phyloP scores from a whole-genome alignment of 2,113 vertebrate genomes.

The Orcinus orca region DNA sequence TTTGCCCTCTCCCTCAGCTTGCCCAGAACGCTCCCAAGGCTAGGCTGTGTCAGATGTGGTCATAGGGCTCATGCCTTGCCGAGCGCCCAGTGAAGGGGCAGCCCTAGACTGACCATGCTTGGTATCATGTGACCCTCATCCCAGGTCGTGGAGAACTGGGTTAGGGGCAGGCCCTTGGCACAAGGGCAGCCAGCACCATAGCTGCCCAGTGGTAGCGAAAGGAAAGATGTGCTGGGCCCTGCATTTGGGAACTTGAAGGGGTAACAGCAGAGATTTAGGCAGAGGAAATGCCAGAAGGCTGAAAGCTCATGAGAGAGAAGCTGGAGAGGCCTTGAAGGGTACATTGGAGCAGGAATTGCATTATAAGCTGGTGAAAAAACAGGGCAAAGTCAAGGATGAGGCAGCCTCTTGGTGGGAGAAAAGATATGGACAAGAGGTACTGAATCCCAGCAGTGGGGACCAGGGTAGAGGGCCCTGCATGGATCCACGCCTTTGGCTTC shows the following conservation, averaged over 20 bases:
- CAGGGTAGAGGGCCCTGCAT: too few species aligned
- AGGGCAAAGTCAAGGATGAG: not conserved
- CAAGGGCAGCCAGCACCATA: not conserved
- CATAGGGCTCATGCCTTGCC: not conserved
- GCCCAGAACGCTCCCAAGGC: not conserved
- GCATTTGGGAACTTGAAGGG: not conserved
- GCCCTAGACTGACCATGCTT: not conserved
- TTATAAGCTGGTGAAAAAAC: not conserved
- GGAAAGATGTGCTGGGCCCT: not conserved
- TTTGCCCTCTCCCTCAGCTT: not conserved
- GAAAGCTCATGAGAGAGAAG: conserved; percentile 50
- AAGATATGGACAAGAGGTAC: too few species aligned
- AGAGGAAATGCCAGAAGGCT: not conserved
- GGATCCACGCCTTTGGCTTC: not conserved
- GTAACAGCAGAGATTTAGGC: not conserved
- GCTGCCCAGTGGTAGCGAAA: not conserved
- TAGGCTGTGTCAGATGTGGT: not conserved
- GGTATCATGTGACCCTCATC: not conserved
- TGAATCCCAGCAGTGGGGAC: not conserved
- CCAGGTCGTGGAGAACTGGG: not conserved
- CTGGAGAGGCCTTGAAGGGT: conserved; percentile 42
- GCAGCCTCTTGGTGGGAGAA: not conserved
- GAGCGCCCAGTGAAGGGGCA: not conserved
- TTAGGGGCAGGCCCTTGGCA: not conserved
- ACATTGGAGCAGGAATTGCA: not conserved